Conservation (phyloP, 2,888 invertebrate species). For the Axea sp. region DNA sequence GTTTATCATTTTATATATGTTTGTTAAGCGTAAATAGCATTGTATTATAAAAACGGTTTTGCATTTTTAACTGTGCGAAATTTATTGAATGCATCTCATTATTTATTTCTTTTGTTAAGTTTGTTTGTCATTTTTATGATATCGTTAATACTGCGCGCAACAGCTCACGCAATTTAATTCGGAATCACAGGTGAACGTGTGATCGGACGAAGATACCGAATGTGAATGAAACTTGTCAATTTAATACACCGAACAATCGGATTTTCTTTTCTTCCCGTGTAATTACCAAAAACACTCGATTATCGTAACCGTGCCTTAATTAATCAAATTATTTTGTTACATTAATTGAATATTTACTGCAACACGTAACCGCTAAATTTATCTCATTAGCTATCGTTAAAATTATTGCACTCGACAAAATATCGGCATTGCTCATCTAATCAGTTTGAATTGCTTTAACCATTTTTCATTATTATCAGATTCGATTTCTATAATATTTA, state of each 20-base stretch:
- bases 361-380: constrained; percentile 25
- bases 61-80: constrained; percentile 21
- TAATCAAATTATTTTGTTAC: constrained; percentile 41
- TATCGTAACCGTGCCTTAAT: constrained; percentile 10
- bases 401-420: constrained; percentile 27
- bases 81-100: constrained; percentile 25
- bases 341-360: constrained; percentile 17
- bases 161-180: constrained; percentile 22
- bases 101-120: constrained; percentile 35
- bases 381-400: constrained; percentile 23
- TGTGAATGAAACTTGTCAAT: constrained; percentile 34
- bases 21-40: constrained; percentile 46
- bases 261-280: constrained; percentile 18
- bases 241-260: constrained; percentile 11
- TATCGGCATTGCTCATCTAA: constrained; percentile 14
- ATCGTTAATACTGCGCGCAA: constrained; percentile 29
- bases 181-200: background rate
- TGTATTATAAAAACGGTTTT: constrained; percentile 43
- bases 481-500: constrained; percentile 5
- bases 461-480: background rate
- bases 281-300: constrained; percentile 27
- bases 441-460: constrained; percentile 2
- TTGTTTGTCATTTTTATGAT: constrained; percentile 49
- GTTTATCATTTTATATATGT: constrained; percentile 54
- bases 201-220: constrained; percentile 20